Percentiles rank a stretch among this genome's conserved stretches.
Evolutionary conservation across 2,797 vertebrate species (phyloP).

Genomic region (Rhyacichthys aspro): DNA sequence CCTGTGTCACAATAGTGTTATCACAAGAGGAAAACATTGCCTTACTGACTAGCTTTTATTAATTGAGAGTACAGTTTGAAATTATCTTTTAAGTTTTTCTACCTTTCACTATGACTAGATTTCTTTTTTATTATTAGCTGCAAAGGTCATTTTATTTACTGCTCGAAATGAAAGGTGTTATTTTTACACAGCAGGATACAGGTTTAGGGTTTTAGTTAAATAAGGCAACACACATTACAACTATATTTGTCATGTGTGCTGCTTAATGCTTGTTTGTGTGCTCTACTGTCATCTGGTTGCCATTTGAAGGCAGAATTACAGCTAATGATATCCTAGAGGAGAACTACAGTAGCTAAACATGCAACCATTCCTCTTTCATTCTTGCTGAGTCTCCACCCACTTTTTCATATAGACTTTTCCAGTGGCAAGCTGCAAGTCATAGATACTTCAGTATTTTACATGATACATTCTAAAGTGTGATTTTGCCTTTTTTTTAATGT

Average conservation of each 20-base stretch:
- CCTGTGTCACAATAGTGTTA: no score
- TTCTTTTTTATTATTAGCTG: no score
- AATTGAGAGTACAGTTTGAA: no score
- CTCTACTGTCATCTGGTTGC: slow-evolving; percentile 73
- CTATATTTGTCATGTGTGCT: not conserved
- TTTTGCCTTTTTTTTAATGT: slow-evolving; percentile 15
- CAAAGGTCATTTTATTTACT: no score
- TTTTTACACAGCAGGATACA: not conserved
- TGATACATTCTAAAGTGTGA: slow-evolving; percentile 11
- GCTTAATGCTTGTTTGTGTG: not conserved
- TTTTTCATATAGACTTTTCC: slow-evolving; percentile 28
- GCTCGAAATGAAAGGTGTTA: not conserved
- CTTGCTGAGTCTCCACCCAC: slow-evolving; percentile 30
- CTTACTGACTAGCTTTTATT: no score
- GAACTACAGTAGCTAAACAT: slow-evolving; percentile 78
- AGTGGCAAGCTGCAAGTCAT: slow-evolving; percentile 9
- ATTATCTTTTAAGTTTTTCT: no score
- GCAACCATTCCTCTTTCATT: slow-evolving; percentile 50
- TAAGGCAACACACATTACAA: not conserved
- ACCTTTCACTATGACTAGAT: no score
- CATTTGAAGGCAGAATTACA: slow-evolving; percentile 74
- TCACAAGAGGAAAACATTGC: no score
- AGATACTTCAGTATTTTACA: slow-evolving; percentile 24
- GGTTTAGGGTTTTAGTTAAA: not conserved
- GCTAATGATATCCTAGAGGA: slow-evolving; percentile 79